These are phyloP conservation scores for Gambusia affinis DNA, from an alignment of 2,113 vertebrate species.

Conservation along the genomic window DNA sequence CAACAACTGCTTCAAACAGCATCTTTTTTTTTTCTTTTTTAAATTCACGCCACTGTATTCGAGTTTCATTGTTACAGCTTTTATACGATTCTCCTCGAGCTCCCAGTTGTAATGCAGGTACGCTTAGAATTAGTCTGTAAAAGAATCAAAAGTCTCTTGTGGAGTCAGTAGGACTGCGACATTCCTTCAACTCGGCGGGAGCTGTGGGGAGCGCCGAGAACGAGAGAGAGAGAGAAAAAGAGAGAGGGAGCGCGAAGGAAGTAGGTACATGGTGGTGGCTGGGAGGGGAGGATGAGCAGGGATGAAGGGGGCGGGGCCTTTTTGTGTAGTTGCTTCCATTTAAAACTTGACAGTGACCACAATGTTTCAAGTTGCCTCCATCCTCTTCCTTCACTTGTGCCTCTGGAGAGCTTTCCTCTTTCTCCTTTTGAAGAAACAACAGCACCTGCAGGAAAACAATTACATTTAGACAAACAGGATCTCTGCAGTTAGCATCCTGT, in stretches of 20 bases:
- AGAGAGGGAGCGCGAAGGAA: constrained; percentile 27
- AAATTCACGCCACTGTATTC: constrained; percentile 75
- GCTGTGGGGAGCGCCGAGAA: constrained; percentile 61
- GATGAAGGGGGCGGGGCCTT: constrained; percentile 11
- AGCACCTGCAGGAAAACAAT: constrained; percentile 85
- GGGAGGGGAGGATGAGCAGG: constrained; percentile 7
- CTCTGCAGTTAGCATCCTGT: too few relatives aligned
- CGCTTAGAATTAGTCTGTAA: constrained; percentile 61
- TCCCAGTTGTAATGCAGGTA: constrained; percentile 61
- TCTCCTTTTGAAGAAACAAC: constrained; percentile 98
- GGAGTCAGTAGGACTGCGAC: constrained; percentile 69
- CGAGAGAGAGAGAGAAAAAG: constrained; percentile 41
- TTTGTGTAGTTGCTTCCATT: constrained; percentile 80
- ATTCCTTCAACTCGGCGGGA: constrained; percentile 71
- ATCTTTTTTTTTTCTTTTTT: constrained; percentile 70
- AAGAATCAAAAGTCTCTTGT: constrained; percentile 80
- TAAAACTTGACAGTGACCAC: constrained; percentile 84
- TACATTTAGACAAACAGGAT: too few relatives aligned
- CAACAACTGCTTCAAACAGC: constrained; percentile 81
- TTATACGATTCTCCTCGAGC: constrained; percentile 67
- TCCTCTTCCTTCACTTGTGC: constrained; percentile 87
- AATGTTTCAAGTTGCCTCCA: constrained; percentile 81
- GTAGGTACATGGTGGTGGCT: constrained; percentile 41
- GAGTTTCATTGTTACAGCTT: constrained; percentile 78
- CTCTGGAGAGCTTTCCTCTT: constrained; percentile 98